Base-by-base conservation (phyloP, 2,797 vertebrate genomes). In the Enteromius argenteus region DNA sequence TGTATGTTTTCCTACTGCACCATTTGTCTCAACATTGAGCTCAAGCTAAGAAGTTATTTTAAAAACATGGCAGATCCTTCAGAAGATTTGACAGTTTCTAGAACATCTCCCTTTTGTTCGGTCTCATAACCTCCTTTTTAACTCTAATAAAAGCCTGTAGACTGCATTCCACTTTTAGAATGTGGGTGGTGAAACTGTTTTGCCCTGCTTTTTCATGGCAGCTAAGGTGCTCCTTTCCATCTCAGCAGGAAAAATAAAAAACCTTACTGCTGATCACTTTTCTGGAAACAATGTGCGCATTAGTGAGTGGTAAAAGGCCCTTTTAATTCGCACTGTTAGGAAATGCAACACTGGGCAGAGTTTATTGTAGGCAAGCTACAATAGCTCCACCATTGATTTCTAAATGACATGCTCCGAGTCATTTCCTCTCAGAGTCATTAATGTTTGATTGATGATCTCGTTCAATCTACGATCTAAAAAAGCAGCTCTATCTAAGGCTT, bases 391-490 rank as follows among this genome's bases (percentile, higher is more conserved):
- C 89, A 93, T 93, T 90, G 85, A 93, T 93, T 88, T 86, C 88
- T 80, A 92, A 85, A 84, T 80, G 56, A 88, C 67, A 67, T 51
- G 23, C 60, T 83, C 89, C 64, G 53, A 62, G 87, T 85, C 88
- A 88, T 90, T 91, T 92, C 84, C 90, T 91, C 35, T 80, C 84
- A 74, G 87, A 89, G 84, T 81, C 86, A 81, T 89, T 90, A 89
- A 90, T 89, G 91, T 93, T 90, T 91, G 87, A 93, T 91, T 87
- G 76, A 80, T 77, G 79, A 79, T 86, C 66, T 83, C 56, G 62
- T 85, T 74, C 66, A 80, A 85, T 89, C 79, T 82, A 84, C 81
- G 77, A 89, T 74, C 30, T 60, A 87, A 87, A 82, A 81, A 81
- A 84, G 44, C 49, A 67, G 13, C 46, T 77, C 60, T 79, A 30